phyloP scores from a whole-genome alignment of 2,113 vertebrate genomes.

The Archilochus colubris region DNA sequence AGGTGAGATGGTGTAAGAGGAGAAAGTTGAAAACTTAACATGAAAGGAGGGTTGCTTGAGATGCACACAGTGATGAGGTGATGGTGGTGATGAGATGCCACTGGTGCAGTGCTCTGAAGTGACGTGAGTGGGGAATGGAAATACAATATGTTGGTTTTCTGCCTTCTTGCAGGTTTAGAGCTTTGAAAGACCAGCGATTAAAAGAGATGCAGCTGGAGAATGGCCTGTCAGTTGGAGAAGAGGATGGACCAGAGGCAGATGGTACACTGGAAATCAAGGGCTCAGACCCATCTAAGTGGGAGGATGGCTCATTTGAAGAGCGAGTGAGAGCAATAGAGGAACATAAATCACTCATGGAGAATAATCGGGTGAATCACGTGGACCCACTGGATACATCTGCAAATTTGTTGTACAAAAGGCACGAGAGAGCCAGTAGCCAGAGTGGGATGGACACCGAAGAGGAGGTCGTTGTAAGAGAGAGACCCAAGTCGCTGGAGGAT shows the following conservation, averaged over 20 bases:
- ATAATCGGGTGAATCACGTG: conserved; percentile 44
- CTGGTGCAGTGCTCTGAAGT: not conserved
- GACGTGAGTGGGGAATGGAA: rapidly evolving
- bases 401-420: conserved; percentile 35
- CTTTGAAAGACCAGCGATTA: conserved; percentile 78
- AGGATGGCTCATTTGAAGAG: conserved; percentile 81
- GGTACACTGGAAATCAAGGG: conserved; percentile 75
- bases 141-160: not conserved
- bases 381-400: conserved; percentile 48
- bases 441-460: conserved; percentile 65
- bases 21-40: not conserved
- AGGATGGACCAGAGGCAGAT: conserved; percentile 58
- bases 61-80: not conserved
- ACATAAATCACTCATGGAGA: conserved; percentile 61
- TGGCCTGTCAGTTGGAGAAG: conserved; percentile 61
- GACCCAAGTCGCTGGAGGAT: conserved; percentile 84
- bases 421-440: conserved; percentile 73
- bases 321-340: conserved; percentile 76
- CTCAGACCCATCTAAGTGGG: conserved; percentile 86
- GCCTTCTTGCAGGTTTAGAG: conserved; percentile 78
- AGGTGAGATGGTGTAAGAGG: not conserved
- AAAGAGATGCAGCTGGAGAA: conserved; percentile 78
- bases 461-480: conserved; percentile 82
- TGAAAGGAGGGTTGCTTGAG: not conserved
- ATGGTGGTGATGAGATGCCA: not conserved